Percentiles rank a stretch among this genome's conserved stretches.
These are phyloP conservation scores for Melanostigma gelatinosum DNA, from an alignment of 2,113 vertebrate genomes.

Conservation along the genomic window DNA sequence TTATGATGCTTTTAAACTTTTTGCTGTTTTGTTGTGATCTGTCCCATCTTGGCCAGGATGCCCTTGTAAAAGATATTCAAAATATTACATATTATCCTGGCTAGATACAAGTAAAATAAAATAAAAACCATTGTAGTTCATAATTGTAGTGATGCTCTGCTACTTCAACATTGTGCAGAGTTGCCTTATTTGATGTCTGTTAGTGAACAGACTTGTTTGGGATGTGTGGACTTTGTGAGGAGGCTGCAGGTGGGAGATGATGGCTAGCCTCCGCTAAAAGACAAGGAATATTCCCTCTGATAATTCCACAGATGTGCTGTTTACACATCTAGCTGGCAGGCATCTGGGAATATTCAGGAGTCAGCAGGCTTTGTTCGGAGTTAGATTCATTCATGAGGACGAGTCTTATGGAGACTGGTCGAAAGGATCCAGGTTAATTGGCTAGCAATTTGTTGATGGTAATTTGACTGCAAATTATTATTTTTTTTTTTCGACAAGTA, in stretches of 20 bases:
- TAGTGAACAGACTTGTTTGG: not conserved
- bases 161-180: not conserved
- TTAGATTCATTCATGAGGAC: not conserved
- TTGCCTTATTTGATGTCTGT: not conserved
- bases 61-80: too few relatives aligned
- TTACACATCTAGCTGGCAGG: not conserved
- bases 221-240: not conserved
- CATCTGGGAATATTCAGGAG: not conserved
- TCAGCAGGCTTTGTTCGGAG: not conserved
- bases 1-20: too few relatives aligned
- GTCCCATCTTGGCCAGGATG: too few relatives aligned
- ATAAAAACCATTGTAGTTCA: not conserved
- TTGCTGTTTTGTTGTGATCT: too few relatives aligned
- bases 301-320: not conserved
- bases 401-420: not conserved
- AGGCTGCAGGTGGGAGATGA: not conserved
- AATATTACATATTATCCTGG: too few relatives aligned
- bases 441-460: not conserved
- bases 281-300: not conserved
- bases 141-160: not conserved
- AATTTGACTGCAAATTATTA: not conserved
- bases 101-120: too few relatives aligned
- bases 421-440: not conserved
- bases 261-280: not conserved
- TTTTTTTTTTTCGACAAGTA: not conserved